Percentiles rank a stretch among this genome's conserved stretches.
These are phyloP conservation scores for Tipula unca DNA, from an alignment of 2,888 invertebrate genomes.

Conservation along the genomic window DNA sequence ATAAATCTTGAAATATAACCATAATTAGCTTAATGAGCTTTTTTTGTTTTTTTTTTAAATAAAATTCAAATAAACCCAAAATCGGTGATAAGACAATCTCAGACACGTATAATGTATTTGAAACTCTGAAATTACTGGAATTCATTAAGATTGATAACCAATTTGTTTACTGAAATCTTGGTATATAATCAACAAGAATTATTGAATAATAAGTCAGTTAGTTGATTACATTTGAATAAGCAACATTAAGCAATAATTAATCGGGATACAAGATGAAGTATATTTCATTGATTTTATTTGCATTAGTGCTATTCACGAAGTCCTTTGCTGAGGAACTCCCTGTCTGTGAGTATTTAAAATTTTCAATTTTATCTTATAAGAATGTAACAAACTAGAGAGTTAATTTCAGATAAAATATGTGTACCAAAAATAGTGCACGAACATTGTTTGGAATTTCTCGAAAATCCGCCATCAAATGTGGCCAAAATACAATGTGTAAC, in stretches of 20 bases:
- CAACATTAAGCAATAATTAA: neutral
- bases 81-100: neutral
- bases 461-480: constrained; percentile 50
- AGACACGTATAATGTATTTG: neutral
- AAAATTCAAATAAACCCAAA: neutral
- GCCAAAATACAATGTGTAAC: constrained; percentile 52
- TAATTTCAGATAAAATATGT: constrained; percentile 59
- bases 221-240: constrained; percentile 61
- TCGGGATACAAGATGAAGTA: neutral
- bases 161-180: neutral
- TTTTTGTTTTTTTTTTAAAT: too few species aligned
- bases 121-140: neutral
- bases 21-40: too few species aligned
- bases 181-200: neutral
- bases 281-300: neutral
- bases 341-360: neutral
- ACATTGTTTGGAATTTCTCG: constrained; percentile 57
- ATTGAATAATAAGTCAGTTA: constrained; percentile 50
- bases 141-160: neutral
- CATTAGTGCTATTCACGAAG: neutral
- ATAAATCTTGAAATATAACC: too few species aligned
- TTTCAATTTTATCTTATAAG: neutral
- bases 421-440: constrained; percentile 56
- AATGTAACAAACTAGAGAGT: neutral
- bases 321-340: neutral